These are phyloP conservation scores for Calypte anna DNA, from an alignment of 2,113 vertebrate species.

Conservation along the genomic window DNA sequence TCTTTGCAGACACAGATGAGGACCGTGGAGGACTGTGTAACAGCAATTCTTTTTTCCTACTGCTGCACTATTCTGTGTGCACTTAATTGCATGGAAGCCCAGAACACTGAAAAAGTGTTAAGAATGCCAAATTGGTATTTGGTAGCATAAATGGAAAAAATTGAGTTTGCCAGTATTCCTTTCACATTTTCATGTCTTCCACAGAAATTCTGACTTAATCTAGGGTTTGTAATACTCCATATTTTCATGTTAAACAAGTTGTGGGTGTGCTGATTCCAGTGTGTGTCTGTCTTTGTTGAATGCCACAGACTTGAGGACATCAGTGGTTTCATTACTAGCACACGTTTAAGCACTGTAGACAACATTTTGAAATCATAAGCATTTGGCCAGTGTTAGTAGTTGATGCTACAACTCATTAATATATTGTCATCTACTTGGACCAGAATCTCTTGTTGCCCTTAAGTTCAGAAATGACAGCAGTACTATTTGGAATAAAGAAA, in stretches of 20 bases:
- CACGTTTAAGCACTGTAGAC: neutral
- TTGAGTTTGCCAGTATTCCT: neutral
- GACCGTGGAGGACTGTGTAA: neutral
- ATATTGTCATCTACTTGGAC: neutral
- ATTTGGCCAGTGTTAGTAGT: neutral
- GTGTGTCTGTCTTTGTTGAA: neutral
- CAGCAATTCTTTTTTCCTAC: neutral
- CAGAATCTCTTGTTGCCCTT: neutral
- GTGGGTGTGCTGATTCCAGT: neutral
- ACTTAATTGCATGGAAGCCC: neutral
- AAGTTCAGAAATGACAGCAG: neutral
- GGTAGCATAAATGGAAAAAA: neutral
- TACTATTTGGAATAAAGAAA: neutral
- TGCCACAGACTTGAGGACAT: neutral
- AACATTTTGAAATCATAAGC: neutral
- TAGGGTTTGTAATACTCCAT: neutral
- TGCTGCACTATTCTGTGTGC: neutral
- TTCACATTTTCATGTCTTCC: neutral
- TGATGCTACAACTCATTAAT: neutral
- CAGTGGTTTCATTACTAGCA: neutral
- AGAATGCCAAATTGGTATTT: neutral
- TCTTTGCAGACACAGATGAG: neutral
- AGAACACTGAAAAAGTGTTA: neutral
- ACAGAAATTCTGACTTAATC: neutral
- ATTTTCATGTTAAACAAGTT: neutral